Base-by-base conservation (phyloP, 2,797 vertebrate genomes). In the Ambastaia sidthimunki region DNA sequence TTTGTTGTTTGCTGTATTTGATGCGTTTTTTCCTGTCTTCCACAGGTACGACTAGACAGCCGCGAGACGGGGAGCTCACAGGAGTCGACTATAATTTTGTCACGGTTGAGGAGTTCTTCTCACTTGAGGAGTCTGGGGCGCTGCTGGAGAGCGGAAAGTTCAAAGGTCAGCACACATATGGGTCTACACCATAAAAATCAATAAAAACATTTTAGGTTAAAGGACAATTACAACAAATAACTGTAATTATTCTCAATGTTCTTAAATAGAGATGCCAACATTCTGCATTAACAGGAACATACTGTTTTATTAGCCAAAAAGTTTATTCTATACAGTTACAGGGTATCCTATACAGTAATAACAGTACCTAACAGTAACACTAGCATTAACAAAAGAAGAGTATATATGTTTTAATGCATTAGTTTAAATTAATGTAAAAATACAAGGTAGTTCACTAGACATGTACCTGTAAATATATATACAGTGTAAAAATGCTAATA, bases 1-100 rank as follows among this genome's bases (percentile, higher is more conserved):
- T 66, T 44, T 50, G 31, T 4, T 28, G 48, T 16, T 76, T 63
- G 41, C 66, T 73, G 52, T 74, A 23, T 70, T 82, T 73, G 74
- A 71, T 34, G 19, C 47, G 1, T 19, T n/a, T 28, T 15, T 57
- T 67, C 3, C 23, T 66, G 16, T 31, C 16, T 7, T 15, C 37
- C 15, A 2, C 37, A 71, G 71, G 74, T 81, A 91, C 90, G 0
- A 91, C 90, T 54, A 82, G 90, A 72, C 87, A 83, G 67, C 86
- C 87, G 3, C 82, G 89, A 31, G 89, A 89, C 15, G 89, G 87
- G 1, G 90, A 91, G 85, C 85, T 91, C 71, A 73, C 89, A 0
- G 90, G 88, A 16, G 88, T 90, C 48, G 90, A 91, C 83, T 91
- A 91, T 85, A 90, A 91, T 85, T 91, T 91, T 66, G 88, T 91